phyloP scores from a whole-genome alignment of 2,797 vertebrate species.

The Hyperoplus lanceolatus region DNA sequence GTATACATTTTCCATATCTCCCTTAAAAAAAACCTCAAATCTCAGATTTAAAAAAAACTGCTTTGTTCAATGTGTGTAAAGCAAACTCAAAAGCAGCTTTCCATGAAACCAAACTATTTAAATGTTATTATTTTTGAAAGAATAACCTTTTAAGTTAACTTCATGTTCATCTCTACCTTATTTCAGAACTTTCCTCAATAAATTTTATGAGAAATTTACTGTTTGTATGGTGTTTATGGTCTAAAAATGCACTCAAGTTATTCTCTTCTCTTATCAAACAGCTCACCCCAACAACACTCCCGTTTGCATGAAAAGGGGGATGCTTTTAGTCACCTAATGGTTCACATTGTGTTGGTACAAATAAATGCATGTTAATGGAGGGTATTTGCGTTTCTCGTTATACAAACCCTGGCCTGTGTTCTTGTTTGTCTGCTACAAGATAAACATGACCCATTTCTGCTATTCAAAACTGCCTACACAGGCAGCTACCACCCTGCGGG shows the following conservation, averaged over 20 bases:
- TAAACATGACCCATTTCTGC: conserved; percentile 52
- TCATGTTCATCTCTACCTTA: background rate
- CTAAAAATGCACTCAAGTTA: background rate
- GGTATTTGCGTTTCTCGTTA: conserved; percentile 10
- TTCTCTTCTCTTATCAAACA: background rate
- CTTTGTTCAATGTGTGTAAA: background rate
- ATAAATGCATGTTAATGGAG: conserved; percentile 11
- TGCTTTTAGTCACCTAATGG: conserved; percentile 5
- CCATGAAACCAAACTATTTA: background rate
- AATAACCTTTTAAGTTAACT: background rate
- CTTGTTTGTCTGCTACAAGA: conserved; percentile 29
- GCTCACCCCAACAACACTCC: background rate
- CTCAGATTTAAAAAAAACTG: conserved; percentile 8
- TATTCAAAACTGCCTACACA: conserved; percentile 33
- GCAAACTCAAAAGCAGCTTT: background rate
- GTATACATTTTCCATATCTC: background rate
- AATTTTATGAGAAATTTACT: background rate
- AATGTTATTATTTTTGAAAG: background rate
- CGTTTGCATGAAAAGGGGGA: background rate
- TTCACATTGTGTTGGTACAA: conserved; percentile 13
- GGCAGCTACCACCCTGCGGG: background rate
- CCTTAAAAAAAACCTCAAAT: background rate
- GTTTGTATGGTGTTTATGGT: background rate
- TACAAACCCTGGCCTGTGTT: conserved; percentile 16
- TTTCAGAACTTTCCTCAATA: conserved; percentile 19